Evolutionary conservation across 2,113 vertebrate species (phyloP).

Genomic region (Psophia crepitans): DNA sequence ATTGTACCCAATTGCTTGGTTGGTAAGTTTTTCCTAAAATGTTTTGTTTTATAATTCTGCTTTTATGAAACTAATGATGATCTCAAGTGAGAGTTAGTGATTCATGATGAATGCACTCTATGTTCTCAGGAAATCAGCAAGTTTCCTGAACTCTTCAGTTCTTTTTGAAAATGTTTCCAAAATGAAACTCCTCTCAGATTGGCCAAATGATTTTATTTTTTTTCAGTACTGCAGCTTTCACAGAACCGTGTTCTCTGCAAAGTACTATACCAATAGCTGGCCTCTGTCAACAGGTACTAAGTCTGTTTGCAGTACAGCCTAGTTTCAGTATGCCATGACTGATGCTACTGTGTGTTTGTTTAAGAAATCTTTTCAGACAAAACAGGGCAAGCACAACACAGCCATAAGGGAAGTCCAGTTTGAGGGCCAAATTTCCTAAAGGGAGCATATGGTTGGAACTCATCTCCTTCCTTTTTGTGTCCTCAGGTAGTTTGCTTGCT

Average conservation of each 20-base stretch:
- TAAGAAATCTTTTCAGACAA: not conserved
- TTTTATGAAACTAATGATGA: not conserved
- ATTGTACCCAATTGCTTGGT: not conserved
- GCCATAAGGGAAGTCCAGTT: not conserved
- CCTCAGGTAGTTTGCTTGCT: not conserved
- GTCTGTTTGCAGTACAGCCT: not conserved
- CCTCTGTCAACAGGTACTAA: not conserved
- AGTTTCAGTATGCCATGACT: not conserved
- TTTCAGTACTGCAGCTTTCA: not conserved
- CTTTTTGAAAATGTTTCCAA: not conserved
- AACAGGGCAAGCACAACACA: not conserved
- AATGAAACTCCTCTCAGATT: not conserved
- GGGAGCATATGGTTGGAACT: not conserved
- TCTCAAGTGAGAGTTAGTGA: not conserved
- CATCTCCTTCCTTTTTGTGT: not conserved
- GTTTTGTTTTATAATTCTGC: not conserved
- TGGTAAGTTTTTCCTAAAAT: not conserved
- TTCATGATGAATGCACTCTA: not conserved
- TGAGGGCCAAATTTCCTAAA: not conserved
- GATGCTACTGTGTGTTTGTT: not conserved
- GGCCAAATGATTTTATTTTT: not conserved
- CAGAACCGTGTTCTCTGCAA: not conserved
- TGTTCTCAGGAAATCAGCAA: constrained; percentile 27
- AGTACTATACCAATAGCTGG: not conserved
- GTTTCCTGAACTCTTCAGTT: constrained; percentile 11